Evolutionary conservation across 1,140 invertebrate genomes (phyloP).

Genomic region (Lucilia sericata): DNA sequence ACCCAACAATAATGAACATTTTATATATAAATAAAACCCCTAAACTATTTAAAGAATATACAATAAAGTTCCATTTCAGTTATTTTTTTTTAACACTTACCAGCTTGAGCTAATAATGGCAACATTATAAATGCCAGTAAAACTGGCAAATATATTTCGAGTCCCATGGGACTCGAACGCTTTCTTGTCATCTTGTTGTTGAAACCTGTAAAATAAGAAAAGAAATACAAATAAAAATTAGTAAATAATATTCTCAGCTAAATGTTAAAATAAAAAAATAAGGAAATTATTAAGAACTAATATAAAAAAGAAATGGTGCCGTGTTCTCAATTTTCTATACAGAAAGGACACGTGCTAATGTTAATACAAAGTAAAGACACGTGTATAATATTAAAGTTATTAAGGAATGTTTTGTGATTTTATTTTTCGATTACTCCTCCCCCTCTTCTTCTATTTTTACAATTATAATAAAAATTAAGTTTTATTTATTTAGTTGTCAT

Average conservation of each 20-base stretch:
- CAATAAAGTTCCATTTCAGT: not conserved
- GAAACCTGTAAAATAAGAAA: conserved; percentile 56
- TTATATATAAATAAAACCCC: no score
- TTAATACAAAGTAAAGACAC: conserved; percentile 31
- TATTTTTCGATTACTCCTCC: not conserved
- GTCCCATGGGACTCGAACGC: conserved; percentile 67
- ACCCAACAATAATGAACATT: no score
- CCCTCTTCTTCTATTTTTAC: not conserved
- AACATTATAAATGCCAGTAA: conserved; percentile 57
- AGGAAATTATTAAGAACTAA: conserved; percentile 33
- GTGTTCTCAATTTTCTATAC: not conserved
- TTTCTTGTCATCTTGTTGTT: conserved; percentile 64
- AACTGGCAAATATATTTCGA: conserved; percentile 62
- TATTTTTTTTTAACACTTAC: conserved; percentile 57
- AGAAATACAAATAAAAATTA: conserved; percentile 36
- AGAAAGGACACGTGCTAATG: not conserved
- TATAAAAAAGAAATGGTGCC: not conserved
- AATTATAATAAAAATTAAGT: not conserved
- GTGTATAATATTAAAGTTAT: not conserved
- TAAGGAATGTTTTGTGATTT: not conserved
- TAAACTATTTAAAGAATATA: no score
- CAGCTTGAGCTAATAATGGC: conserved; percentile 62
- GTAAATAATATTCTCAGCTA: conserved; percentile 9
- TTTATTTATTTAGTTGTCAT: not conserved
- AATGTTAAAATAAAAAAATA: not conserved